Evolutionary conservation across 2,888 invertebrate genomes (phyloP), one percentile per base, ranked within the genome.

Genomic region (Trichopoda pennipes): DNA sequence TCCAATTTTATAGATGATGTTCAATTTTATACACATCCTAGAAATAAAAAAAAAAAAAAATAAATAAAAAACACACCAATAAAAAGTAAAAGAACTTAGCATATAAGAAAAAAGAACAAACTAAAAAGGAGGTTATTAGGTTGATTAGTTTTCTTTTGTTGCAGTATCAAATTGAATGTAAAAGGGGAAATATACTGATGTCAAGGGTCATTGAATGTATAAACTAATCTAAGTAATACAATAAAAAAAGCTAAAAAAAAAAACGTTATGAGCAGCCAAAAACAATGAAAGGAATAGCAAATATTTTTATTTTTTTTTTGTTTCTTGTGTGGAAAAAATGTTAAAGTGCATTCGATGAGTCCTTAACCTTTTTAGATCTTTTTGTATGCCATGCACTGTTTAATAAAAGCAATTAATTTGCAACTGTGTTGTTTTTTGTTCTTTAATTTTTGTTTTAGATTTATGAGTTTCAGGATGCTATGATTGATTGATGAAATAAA

Each of bases 61-160:
- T n/a, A n/a, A n/a, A 28, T 28, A 55, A 14, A 53, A 23, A 53
- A 42, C 21, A 19, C 10, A 44, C n/a, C n/a, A n/a, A n/a, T n/a
- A 47, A 28, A 28, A 28, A 28, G 28, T 28, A 28, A 28, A 49
- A n/a, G n/a, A 44, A 51, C 10, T 58, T 38, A 49, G 64, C 49
- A 68, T 60, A 75, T 51, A 28, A 47, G 35, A 64, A 47, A 21
- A 21, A 47, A 23, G 28, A 42, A n/a, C 17, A 10, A 58, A 74
- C 32, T 58, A 42, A 68, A 72, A 82, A 82, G 79, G 75, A 79
- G 82, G 82, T 82, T 82, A 82, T 82, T 82, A 82, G 82, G 82
- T 82, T 82, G 82, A 82, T 82, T 82, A 79, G 75, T 79, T 82
- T 82, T 82, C 75, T 68, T 82, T 82, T 82, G 70, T 76, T 79